Base-by-base conservation (phyloP, 2,113 vertebrate genomes). In the Cettia cetti region DNA sequence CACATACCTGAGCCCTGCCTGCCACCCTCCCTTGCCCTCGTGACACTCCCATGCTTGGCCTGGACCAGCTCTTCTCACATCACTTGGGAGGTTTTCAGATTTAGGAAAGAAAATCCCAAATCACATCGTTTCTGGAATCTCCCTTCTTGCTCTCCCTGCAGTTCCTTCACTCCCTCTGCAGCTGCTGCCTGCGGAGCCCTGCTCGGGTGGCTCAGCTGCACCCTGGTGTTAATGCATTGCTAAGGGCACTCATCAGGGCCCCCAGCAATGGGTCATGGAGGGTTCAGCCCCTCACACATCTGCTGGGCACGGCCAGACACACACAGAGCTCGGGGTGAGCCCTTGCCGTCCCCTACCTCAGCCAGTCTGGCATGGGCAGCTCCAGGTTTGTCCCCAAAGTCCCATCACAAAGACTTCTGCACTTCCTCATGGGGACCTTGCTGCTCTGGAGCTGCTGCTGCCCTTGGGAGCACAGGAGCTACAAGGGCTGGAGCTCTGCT, bases 201-300 rank as follows among this genome's bases (percentile, higher is more conserved):
- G 4, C 33, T 26, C 63, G 9, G 4, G 31, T 5, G 86, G 76
- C 91, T 96, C 91, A 94, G 96, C 89, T 94, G 89, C 89, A 76
- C 63, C 71, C 53, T 21, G 11, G 1, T 49, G 82, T 52, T 89
- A 90, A 83, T 72, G 80, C 71, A 49, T 23, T 3, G 18, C 82
- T 53, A n/a, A 83, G 89, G 93, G 75, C 45, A 2, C 56, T 82
- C 81, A 40, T 24, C 33, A 52, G 53, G 71, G 63, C 82, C 70
- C 22, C 74, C 59, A 61, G 59, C 52, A 44, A 5, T 8, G 5
- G 9, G 1, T 23, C 64, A 22, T 8, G 24, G 76, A 37, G 52
- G 72, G 77, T 33, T 33, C 45, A 56, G 49, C 68, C 60, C 68
- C 23, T 76, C 14, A 0, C 45, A 4, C 1, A 20, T 40, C 71